Base-by-base conservation (phyloP, 2,113 vertebrate species). In the Lycocorax pyrrhopterus region DNA sequence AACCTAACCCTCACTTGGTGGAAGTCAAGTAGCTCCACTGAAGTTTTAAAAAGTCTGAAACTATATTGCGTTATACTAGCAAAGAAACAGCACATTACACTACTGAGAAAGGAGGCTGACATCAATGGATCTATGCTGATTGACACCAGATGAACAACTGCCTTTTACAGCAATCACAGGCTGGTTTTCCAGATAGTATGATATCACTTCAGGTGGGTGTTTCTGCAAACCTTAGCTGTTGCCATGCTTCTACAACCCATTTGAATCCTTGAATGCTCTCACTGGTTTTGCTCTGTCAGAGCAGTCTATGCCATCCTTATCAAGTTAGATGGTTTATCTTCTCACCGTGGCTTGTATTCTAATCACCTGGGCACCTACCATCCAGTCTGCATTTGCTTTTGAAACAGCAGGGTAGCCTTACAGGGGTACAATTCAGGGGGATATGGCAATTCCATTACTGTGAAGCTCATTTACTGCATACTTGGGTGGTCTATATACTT, bases 391-490 rank as follows among this genome's bases (percentile, higher is more conserved):
- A 95, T 93, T 93, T 96, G 58, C 56, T 92, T 94, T 88, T 84
- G 76, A 80, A 93, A 90, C 75, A 84, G 76, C 83, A 92, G 79
- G 83, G n/a, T 86, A 69, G 58, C 35, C 86, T 94, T 78, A 64
- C 1, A 12, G 69, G 67, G 81, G 62, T 89, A 72, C 73, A 87
- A 25, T 94, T 95, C 80, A 84, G 56, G 26, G 52, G n/a, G 39
- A 83, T 84, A 90, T 77, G 90, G 88, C 68, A 93, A 90, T 93
- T 94, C 69, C 76, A 92, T 95, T 94, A 92, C 85, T 81, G 67
- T 84, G 82, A 92, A 95, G 85, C 74, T 96, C 85, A 97, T 97
- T 94, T 94, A 86, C 47, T 80, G 67, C 82, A 80, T 89, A 91
- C 78, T 95, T 88, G 79, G 92, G 92, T 95, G 90, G 83, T 90